These are phyloP conservation scores for Carcina quercana DNA, from an alignment of 2,888 invertebrate genomes.

Conservation along the genomic window DNA sequence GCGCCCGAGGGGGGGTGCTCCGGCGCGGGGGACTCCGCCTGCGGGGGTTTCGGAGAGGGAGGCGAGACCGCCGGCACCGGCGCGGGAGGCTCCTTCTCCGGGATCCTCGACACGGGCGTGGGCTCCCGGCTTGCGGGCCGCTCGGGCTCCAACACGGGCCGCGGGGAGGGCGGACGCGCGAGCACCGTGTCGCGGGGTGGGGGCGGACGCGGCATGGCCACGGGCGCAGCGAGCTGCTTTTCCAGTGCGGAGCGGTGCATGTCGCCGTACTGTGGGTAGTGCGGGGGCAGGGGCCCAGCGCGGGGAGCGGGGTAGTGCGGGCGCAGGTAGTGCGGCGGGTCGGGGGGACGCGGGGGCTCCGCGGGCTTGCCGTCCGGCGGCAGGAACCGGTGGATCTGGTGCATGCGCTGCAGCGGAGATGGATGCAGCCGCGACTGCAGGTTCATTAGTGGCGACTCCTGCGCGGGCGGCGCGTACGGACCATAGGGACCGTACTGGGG, in stretches of 20 bases:
- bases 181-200: slow-evolving; percentile 1
- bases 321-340: slow-evolving; percentile 5
- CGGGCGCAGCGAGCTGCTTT: slow-evolving; percentile 5
- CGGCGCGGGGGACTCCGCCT: slow-evolving; percentile 2
- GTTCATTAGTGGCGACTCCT: slow-evolving; percentile 12
- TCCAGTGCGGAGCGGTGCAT: slow-evolving; percentile 1
- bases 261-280: slow-evolving; percentile 5
- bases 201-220: not conserved
- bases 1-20: slow-evolving; percentile 35
- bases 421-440: slow-evolving; percentile 11
- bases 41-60: not conserved
- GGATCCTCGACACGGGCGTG: slow-evolving; percentile 7
- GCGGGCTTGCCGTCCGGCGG: slow-evolving; percentile 5
- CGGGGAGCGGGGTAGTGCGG: slow-evolving; percentile 14
- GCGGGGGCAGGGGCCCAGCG: slow-evolving; percentile 5
- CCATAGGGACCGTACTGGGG: slow-evolving; percentile 63
- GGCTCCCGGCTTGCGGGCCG: slow-evolving; percentile 2
- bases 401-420: slow-evolving; percentile 19
- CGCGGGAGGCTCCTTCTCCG: slow-evolving; percentile 2
- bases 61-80: not conserved
- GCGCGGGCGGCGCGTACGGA: slow-evolving; percentile 48
- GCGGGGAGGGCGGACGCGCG: slow-evolving; percentile 3
- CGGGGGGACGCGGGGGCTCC: not conserved
- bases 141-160: slow-evolving; percentile 2
- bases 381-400: slow-evolving; percentile 18